Base-by-base conservation (phyloP, 1,140 invertebrate genomes). In the Drosophila lacertosa region DNA sequence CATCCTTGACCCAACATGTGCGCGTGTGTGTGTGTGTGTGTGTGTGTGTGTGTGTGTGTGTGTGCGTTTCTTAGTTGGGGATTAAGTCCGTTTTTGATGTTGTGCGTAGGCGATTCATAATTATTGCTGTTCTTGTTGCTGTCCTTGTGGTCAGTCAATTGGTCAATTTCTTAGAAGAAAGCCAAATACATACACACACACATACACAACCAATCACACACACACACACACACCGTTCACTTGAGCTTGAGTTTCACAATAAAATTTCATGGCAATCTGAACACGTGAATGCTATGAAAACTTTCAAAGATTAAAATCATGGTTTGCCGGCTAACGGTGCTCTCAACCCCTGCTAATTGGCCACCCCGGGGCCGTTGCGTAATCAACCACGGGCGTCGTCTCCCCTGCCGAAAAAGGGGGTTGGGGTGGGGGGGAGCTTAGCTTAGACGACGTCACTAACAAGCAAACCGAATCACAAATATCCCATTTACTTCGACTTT, bases 81-180 rank as follows among this genome's bases (percentile, higher is more conserved):
- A 86, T 86, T 86, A 86, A 81, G 86, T 88, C 82, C 81, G 81
- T 86, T 86, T 86, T 81, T 86, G 81, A 86, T 86, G 81, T 86
- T 72, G 55, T 72, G 69, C 55, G 63, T 67, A 67, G 47, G 64
- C 69, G 55, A 54, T 68, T 72, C 63, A 72, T 72, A 72, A 72
- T 72, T 72, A 72, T 72, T 65, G 66, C 37, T 58, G 53, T 48
- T 47, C 35, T 45, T 45, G 33, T 16, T 47, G 32, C 54, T 50
- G 51, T 45, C 69, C 58, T 84, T 82, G 78, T 83, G 82, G 81
- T 70, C 69, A 88, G 81, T 74, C 81, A 86, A 86, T 86, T 88
- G 81, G 82, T 86, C 82, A 86, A 86, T 86, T 86, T 86, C 82
- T 77, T 77, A 88, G 69, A 77, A 86, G 81, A 81, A 84, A 77